Evolutionary conservation across 2,113 vertebrate genomes (phyloP), one percentile per base, ranked within the genome.

Genomic region (Lampris megalopsis): DNA sequence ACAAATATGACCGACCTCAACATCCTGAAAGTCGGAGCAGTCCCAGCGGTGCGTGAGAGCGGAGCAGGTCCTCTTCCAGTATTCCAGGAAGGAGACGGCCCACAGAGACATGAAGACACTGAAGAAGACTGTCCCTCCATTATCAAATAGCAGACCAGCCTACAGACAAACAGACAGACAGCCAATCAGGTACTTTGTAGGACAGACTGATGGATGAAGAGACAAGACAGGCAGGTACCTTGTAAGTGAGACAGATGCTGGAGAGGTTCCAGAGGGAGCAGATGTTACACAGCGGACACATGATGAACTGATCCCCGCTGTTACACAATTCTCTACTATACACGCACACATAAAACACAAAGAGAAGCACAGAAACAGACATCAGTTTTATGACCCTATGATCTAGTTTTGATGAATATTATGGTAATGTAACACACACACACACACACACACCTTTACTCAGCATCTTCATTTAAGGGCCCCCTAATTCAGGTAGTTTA

Each of bases 71-170:
- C 90, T 89, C 71, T 95, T 96, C 95, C 94, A 94, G 89, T 92
- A 94, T 82, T 96, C 94, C 75, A 96, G 82, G 82, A 96, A 96
- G 50, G 92, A 92, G 71, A 94, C 90, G 0, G 95, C 92, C 96
- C 95, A 94, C 68, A 96, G 91, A 43, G 95, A 94, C 94, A 95
- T 94, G 88, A 96, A 96, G 75, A 95, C 81, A 10, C 94, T 95
- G 85, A 96, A 89, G 71, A 96, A 95, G 9, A 95, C 94, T 0
- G 94, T 95, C 1, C 94, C 94, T 0, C 90, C 94, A 5, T 95
- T 95, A 54, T 96, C 95, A 76, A 94, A 96, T 56, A 96, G 92
- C 50, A 94, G 88, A 1, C 95, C 94, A 1, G 88, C 80, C 94
- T 95, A 60, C 2, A 58, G 37, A 47, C 6, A 56, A 37, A 6